These are phyloP conservation scores for Orestias chungarensis DNA, from an alignment of 2,797 vertebrate genomes.

Conservation along the genomic window DNA sequence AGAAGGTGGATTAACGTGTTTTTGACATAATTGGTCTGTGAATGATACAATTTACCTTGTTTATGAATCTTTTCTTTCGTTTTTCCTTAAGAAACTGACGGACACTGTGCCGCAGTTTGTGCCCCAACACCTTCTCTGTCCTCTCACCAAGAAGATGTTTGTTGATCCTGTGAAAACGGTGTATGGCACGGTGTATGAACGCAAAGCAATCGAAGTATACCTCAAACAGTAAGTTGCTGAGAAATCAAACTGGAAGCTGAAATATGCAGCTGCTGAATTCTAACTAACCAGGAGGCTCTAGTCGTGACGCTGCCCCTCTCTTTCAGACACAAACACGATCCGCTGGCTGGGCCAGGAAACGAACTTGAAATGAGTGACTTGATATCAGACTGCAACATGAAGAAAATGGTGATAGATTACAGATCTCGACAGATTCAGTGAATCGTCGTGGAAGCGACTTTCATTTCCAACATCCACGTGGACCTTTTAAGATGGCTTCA, in stretches of 20 bases:
- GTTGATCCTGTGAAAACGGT: constrained; percentile 64
- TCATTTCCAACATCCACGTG: neutral
- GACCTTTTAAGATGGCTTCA: neutral
- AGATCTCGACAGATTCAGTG: constrained; percentile 51
- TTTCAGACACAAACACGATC: constrained; percentile 47
- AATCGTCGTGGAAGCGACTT: constrained; percentile 3
- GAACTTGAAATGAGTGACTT: constrained; percentile 33
- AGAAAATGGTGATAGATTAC: constrained; percentile 59
- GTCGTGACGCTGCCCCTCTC: neutral
- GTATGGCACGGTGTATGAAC: constrained; percentile 57
- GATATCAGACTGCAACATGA: constrained; percentile 47
- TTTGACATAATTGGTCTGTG: too few species aligned
- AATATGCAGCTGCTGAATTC: neutral
- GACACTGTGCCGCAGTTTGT: constrained; percentile 22
- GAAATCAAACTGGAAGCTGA: neutral
- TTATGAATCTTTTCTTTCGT: neutral
- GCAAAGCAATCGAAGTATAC: constrained; percentile 64
- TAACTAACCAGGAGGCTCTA: neutral
- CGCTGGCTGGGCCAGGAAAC: constrained; percentile 27
- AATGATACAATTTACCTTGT: neutral
- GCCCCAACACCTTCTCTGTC: constrained; percentile 61
- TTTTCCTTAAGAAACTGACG: constrained; percentile 49
- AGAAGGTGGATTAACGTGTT: constrained; percentile 50
- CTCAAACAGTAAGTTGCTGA: constrained; percentile 44
- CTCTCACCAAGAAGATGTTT: constrained; percentile 67